These are phyloP conservation scores for Corythornis cristatus DNA, from an alignment of 2,113 vertebrate species.

Conservation along the genomic window DNA sequence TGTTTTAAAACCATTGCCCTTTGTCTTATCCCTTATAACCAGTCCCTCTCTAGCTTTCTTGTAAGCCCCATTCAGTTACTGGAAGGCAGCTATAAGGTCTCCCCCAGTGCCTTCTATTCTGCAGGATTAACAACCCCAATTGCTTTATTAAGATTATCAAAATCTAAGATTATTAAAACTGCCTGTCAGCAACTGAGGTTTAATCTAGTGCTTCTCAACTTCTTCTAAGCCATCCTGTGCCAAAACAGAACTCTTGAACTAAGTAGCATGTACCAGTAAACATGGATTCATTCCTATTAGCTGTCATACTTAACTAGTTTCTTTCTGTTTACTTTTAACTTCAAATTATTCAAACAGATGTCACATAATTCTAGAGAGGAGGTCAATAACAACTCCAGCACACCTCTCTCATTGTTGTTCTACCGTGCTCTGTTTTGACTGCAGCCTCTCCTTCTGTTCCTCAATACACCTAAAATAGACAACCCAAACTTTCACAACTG, in stretches of 20 bases:
- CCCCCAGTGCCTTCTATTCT: too few species aligned
- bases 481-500: not conserved
- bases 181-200: not conserved
- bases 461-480: rapidly evolving
- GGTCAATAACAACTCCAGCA: not conserved
- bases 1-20: too few species aligned
- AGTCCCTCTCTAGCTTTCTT: too few species aligned
- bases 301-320: not conserved
- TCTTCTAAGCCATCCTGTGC: not conserved
- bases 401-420: not conserved
- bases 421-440: not conserved
- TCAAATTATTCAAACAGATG: not conserved
- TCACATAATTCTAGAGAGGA: not conserved
- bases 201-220: not conserved
- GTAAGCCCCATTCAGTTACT: too few species aligned
- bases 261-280: not conserved
- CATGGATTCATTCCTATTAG: not conserved
- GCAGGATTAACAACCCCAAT: not conserved
- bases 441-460: rapidly evolving
- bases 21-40: too few species aligned
- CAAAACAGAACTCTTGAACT: not conserved
- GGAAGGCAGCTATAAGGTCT: too few species aligned
- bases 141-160: not conserved
- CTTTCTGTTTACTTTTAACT: not conserved
- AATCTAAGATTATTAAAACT: not conserved